Conservation (phyloP, 2,888 invertebrate genomes). For the Caprella mutica region DNA sequence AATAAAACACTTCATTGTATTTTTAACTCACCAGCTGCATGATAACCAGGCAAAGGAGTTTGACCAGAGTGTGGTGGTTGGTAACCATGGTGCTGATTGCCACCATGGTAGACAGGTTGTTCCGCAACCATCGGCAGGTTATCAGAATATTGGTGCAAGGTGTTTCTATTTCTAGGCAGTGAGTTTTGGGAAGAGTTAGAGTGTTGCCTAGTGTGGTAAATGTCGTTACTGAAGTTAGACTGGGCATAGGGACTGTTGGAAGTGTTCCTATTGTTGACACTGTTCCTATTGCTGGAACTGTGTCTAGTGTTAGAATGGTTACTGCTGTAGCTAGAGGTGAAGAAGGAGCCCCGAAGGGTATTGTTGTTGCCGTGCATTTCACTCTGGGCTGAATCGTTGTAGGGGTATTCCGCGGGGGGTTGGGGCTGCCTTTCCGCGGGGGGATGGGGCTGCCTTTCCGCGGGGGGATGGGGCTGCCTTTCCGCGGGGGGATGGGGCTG, state of each 20-base stretch:
- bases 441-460: background rate
- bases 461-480: background rate
- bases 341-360: background rate
- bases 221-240: background rate
- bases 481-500: background rate
- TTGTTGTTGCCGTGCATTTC: background rate
- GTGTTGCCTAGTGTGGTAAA: no score
- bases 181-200: no score
- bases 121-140: no score
- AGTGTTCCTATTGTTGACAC: background rate
- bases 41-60: no score
- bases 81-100: no score
- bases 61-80: no score
- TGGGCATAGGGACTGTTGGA: background rate
- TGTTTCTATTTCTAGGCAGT: no score
- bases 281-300: background rate
- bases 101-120: no score
- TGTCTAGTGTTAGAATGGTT: background rate
- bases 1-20: no score
- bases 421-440: background rate
- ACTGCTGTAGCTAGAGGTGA: slow-evolving; percentile 2
- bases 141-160: no score
- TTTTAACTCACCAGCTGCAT: no score
- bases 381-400: background rate
- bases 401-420: background rate